Evolutionary conservation across 2,888 invertebrate genomes (phyloP), one percentile per base, ranked within the genome.

Genomic region (Eupithecia subfuscata): DNA sequence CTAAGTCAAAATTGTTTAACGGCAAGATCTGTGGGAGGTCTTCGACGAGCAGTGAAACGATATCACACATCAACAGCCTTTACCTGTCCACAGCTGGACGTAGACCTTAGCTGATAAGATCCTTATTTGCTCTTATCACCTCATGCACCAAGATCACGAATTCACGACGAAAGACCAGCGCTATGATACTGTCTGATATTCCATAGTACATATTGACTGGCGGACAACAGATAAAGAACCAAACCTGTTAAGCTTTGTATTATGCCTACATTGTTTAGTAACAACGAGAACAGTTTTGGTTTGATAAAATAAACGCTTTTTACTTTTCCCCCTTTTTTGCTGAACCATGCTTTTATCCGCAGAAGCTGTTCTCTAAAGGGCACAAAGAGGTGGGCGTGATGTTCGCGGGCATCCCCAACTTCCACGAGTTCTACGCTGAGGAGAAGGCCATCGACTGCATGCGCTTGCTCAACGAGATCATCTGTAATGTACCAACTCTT

Each of bases 381-480:
- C 97, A 98, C 74, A 97, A 97, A 81, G 97, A 97, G 89, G 98
- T 98, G 11, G 99, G 99, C 64, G 98, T 99, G 2, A 97, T 99
- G 97, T 99, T 99, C 93, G 99, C 99, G 12, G 98, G 99, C 73
- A 99, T 99, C 83, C 98, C 99, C 5, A 99, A 99, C 95, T 99
- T 99, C 92, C 97, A 98, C 80, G 99, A 99, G 92, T 99, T 99
- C 93, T 99, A 99, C 95, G 98, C 98, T 0, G 99, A 99, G 92
- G 99, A 99, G 95, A 99, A 99, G 90, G 99, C 99, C 25, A 98
- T 99, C 87, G 99, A 99, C 89, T 99, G 99, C 94, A 98, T 99
- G 88, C 96, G 99, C 75, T 96, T 99, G 82, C 96, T 99, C 76
- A 99, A 99, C 95, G 99, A 99, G 95, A 99, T 99, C 86, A 99